These are phyloP conservation scores for Trachythela sp. DNA, from an alignment of 64 coral and sea anemone genomes.

Conservation along the genomic window DNA sequence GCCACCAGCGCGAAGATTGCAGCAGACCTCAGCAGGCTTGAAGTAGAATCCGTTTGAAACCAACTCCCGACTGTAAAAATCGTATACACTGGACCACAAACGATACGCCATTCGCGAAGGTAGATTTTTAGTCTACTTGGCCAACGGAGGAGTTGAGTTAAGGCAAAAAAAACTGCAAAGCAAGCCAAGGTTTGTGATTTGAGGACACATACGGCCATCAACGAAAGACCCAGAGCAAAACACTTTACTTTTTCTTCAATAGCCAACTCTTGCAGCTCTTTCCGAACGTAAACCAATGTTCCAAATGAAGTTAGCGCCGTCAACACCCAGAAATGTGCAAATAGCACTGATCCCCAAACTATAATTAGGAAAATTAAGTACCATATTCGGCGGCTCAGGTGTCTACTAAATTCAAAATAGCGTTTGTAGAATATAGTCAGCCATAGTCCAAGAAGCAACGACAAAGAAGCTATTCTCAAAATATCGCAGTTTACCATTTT, in stretches of 20 bases:
- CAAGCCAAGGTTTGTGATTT: neutral
- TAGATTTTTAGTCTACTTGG: constrained; percentile 14
- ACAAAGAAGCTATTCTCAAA: neutral
- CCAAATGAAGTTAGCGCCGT: neutral
- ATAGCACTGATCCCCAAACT: neutral
- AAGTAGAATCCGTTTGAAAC: neutral
- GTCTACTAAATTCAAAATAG: neutral
- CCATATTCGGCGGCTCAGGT: neutral
- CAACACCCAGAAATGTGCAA: neutral
- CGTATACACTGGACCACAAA: constrained; percentile 52
- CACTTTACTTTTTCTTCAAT: neutral
- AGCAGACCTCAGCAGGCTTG: neutral
- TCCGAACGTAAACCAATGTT: neutral
- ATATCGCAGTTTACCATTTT: neutral
- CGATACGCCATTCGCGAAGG: constrained; percentile 25
- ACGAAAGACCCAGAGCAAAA: neutral
- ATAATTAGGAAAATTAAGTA: neutral
- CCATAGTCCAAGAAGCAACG: neutral
- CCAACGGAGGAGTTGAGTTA: constrained; percentile 47
- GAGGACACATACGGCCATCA: too few species aligned
- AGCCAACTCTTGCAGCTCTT: neutral
- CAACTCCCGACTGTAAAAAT: constrained; percentile 10
- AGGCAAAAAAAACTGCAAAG: constrained; percentile 20
- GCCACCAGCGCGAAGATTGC: neutral
- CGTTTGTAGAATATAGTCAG: neutral